Base-by-base conservation (phyloP, 2,797 vertebrate genomes). In the Tapera naevia region DNA sequence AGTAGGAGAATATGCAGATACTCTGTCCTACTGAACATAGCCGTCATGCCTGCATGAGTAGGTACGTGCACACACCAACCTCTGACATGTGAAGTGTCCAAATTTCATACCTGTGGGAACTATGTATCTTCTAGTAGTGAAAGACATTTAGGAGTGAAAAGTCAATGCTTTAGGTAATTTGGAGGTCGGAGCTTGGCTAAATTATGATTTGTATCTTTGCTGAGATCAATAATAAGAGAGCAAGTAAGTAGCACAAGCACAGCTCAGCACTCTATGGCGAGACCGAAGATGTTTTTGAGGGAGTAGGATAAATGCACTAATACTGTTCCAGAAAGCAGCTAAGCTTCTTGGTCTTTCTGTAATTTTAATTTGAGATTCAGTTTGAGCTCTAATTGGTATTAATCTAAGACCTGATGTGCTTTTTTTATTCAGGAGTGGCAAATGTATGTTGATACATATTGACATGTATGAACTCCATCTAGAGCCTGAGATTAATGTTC, bases 21-120 rank as follows among this genome's bases (percentile, higher is more conserved):
- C 12, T 46, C 24, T 71, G 64, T 61, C 43, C 54, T 41, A 17
- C 41, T 66, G n/a, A 61, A 23, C 2, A 25, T 10, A 37, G 11
- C 12, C 30, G 25, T 9, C 16, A 9, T 46, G 9, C 8, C 13
- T 69, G 30, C 5, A 5, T 73, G 32, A 50, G 5, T 56, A 60
- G 28, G 3, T 35, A 18, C 2, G 1, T 57, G 13, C 4, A 16
- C 23, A 30, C 8, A 30, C 16, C 25, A 39, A 10, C 5, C 5
- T 15, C 22, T 0, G 3, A n/a, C 16, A 17, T 41, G 32, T 23
- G 13, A 23, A 43, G 18, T n/a, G 39, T 17, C 18, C 13, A 13
- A 5, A 82, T 17, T 79, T 43, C 30, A 6, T 43, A 53, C 10
- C 10, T 43, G 8, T 75, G 54, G 7, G 5, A 32, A 45, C 7